Conservation (phyloP, 2,888 invertebrate genomes). For the Eurytoma californica region DNA sequence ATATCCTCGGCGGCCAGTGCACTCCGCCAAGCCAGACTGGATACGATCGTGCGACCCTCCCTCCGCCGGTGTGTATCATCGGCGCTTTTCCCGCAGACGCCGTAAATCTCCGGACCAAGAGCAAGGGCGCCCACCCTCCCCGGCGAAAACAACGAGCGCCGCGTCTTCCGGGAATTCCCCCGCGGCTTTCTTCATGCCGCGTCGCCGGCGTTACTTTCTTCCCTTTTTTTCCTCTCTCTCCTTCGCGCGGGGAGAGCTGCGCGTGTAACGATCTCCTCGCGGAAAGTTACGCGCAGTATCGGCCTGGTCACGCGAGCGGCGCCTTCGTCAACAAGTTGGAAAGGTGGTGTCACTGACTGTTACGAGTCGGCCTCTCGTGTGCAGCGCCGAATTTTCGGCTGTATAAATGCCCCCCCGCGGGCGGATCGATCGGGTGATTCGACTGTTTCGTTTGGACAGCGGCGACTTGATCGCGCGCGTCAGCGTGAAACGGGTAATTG, state of each 20-base stretch:
- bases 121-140: constrained; percentile 40
- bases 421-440: no score
- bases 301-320: constrained; percentile 46
- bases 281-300: constrained; percentile 38
- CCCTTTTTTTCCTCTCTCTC: neutral
- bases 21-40: neutral
- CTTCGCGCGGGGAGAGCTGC: neutral
- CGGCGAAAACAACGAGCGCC: neutral
- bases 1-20: neutral
- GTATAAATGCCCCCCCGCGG: no score
- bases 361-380: constrained; percentile 9
- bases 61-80: neutral
- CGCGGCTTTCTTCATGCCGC: neutral
- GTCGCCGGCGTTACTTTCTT: neutral
- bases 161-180: constrained; percentile 19
- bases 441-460: no score
- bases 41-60: neutral
- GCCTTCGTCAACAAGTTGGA: constrained; percentile 64
- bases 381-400: neutral
- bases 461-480: no score
- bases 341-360: constrained; percentile 50
- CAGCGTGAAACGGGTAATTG: no score
- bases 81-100: constrained; percentile 33
- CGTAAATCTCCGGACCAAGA: constrained; percentile 42
- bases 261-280: neutral